Base-by-base conservation (phyloP, 2,113 vertebrate species). In the Gallinago jamesoni region DNA sequence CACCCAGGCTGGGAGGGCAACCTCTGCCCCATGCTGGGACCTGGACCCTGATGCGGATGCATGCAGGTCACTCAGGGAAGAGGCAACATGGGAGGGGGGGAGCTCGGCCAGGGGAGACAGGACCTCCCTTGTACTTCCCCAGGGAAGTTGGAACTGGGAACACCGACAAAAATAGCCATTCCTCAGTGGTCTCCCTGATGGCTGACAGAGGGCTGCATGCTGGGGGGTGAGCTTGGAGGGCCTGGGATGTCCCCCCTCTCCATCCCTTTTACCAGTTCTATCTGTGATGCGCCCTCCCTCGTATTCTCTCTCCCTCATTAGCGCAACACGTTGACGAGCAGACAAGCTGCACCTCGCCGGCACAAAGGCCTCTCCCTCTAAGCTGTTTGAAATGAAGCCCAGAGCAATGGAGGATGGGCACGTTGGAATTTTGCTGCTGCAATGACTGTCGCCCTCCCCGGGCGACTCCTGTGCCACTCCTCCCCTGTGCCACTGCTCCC, bases 341-440 rank as follows among this genome's bases (percentile, higher is more conserved):
- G 72, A 15, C 3, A 22, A 47, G 81, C 59, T 14, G 68, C 77
- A 5, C 45, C 62, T 67, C 25, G 4, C 53, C 1, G 6, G 39
- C 84, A 77, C 60, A 92, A 95, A 88, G 67, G 86, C 56, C 83
- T 72, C 53, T 69, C 31, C 31, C 47, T 50, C 76, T 6, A 12
- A 53, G 66, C 79, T 28, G n/a, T 22, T 14, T 9, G 75, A 63
- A 75, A 31, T 1, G 3, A 31, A 88, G 70, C 82, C 12, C 41
- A 35, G 82, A 77, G 82, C 83, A 4, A 45, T 72, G 93, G 88
- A 85, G 96, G 93, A 70, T 11, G 66, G 81, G 85, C 18, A 0
- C 10, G 2, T 2, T 4, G 10, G 64, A 82, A n/a, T 74, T 37
- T 24, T 12, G 81, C 63, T 4, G 50, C 86, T 24, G 47, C 6